A percentile compares a stretch with the other conserved stretches of the same genome.
phyloP scores from a whole-genome alignment of 2,888 invertebrate genomes.

The Ceraclea dissimilis region DNA sequence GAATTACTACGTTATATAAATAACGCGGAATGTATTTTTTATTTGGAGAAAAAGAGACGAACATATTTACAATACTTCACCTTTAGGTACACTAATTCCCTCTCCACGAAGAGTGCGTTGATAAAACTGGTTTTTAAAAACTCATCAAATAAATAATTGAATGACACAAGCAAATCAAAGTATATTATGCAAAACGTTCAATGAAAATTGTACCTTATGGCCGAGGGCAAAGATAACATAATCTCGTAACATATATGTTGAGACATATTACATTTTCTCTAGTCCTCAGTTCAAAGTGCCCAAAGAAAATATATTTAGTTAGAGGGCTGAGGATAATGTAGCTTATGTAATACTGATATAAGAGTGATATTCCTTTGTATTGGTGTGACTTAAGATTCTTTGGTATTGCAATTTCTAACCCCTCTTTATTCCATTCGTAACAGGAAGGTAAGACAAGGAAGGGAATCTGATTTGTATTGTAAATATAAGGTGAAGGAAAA shows the following conservation, averaged over 20 bases:
- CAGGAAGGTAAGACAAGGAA: background rate
- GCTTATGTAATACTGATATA: background rate
- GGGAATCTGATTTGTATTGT: background rate
- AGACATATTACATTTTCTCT: background rate
- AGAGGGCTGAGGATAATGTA: background rate
- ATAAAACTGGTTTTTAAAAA: too few relatives aligned
- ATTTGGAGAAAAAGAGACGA: too few relatives aligned
- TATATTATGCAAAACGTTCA: too few relatives aligned
- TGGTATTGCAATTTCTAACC: background rate
- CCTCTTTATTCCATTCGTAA: background rate
- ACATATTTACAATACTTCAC: too few relatives aligned
- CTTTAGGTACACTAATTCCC: too few relatives aligned
- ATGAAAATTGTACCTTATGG: background rate
- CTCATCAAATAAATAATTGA: too few relatives aligned
- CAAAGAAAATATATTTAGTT: background rate
- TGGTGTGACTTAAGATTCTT: background rate
- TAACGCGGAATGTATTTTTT: too few relatives aligned
- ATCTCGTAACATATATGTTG: background rate
- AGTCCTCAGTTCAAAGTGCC: background rate
- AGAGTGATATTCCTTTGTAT: background rate
- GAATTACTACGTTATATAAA: too few relatives aligned
- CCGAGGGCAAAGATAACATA: background rate
- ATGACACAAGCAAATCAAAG: too few relatives aligned
- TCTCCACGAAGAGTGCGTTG: too few relatives aligned
- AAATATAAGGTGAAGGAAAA: background rate